These are phyloP conservation scores for Melinaea marsaeus DNA, from an alignment of 2,888 invertebrate species.

Conservation along the genomic window DNA sequence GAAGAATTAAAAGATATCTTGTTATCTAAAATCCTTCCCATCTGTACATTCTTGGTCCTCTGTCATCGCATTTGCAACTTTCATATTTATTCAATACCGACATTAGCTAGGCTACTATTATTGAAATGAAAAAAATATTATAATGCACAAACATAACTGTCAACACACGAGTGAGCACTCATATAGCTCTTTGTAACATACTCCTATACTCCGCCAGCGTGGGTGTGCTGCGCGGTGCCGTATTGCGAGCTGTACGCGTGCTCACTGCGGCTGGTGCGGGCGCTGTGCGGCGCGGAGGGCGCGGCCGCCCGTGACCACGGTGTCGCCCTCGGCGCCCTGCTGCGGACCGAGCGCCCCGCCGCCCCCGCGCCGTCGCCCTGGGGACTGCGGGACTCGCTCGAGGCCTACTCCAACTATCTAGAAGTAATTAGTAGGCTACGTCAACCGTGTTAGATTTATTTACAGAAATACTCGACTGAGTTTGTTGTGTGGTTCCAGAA, in stretches of 20 bases:
- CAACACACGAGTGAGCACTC: neutral
- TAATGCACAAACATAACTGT: no score
- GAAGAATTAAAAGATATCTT: no score
- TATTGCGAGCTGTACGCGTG: conserved; percentile 62
- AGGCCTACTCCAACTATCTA: conserved; percentile 77
- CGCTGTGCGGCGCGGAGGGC: conserved; percentile 38
- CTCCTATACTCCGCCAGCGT: conserved; percentile 42
- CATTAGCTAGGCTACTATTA: no score
- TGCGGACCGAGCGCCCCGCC: conserved; percentile 2
- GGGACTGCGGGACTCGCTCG: conserved; percentile 71
- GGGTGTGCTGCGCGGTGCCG: conserved; percentile 61
- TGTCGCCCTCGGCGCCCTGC: conserved; percentile 25
- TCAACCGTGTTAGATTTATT: no score
- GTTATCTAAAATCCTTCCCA: no score
- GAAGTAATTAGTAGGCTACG: conserved; percentile 66
- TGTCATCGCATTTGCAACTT: no score
- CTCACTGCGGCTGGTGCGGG: conserved; percentile 47
- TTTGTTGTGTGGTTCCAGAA: no score
- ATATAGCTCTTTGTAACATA: neutral
- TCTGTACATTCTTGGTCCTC: no score
- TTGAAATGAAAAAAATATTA: no score
- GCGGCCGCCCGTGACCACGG: conserved; percentile 35
- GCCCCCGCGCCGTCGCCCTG: conserved; percentile 48
- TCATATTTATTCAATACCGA: no score
- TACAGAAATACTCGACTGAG: no score